A percentile compares a stretch with the other conserved stretches of the same genome.
Evolutionary conservation across 2,113 vertebrate genomes (phyloP).

Genomic region (Chionomys nivalis): DNA sequence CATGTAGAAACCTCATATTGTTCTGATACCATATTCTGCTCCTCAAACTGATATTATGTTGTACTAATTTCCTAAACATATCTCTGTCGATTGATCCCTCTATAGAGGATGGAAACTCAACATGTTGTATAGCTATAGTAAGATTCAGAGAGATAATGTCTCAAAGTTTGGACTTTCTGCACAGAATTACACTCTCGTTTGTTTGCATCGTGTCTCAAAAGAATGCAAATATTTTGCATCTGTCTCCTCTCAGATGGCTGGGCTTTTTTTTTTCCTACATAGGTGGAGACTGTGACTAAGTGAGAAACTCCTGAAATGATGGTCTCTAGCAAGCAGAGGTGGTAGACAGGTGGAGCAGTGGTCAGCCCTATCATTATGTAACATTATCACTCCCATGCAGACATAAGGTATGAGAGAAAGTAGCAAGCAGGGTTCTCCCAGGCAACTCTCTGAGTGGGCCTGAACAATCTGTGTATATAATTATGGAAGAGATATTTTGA

Average conservation of each 20-base stretch:
- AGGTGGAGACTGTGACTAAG: too few relatives aligned
- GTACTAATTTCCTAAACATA: neutral
- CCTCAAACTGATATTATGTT: neutral
- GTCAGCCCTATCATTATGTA: too few relatives aligned
- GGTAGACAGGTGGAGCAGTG: too few relatives aligned
- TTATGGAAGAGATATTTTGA: neutral
- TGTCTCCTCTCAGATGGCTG: neutral
- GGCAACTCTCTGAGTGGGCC: neutral
- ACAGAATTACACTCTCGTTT: neutral
- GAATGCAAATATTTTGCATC: neutral
- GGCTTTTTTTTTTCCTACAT: neutral
- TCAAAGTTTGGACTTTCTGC: neutral
- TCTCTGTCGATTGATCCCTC: too few relatives aligned
- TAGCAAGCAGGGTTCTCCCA: neutral
- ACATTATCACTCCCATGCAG: too few relatives aligned
- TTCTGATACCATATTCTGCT: too few relatives aligned
- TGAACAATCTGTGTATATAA: neutral
- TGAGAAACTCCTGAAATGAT: neutral
- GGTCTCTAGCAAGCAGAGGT: neutral
- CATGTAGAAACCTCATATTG: neutral
- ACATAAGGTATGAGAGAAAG: too few relatives aligned
- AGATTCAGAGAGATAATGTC: neutral
- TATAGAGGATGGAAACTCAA: neutral
- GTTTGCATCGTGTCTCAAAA: neutral
- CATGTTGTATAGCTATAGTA: neutral